Evolutionary conservation across 2,888 invertebrate species (phyloP).

Genomic region (Autographa gamma): DNA sequence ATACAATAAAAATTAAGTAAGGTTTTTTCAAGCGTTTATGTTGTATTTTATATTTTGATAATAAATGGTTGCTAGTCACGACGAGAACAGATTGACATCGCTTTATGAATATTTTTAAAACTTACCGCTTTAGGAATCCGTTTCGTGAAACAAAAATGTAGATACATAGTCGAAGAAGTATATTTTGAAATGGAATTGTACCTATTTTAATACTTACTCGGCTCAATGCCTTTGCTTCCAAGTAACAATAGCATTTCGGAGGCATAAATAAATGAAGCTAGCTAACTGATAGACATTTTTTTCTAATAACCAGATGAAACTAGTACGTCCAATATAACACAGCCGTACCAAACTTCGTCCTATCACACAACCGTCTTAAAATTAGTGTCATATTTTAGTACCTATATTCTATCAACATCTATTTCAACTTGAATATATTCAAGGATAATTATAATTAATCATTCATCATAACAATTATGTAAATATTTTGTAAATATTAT

Average conservation of each 20-base stretch:
- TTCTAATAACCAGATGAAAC: slow-evolving; percentile 3
- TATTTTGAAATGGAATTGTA: slow-evolving; percentile 7
- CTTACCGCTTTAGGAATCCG: slow-evolving; percentile 2
- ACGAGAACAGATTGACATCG: slow-evolving; percentile 31
- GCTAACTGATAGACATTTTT: not conserved
- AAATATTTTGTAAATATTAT: slow-evolving; percentile 67
- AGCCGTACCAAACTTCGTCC: slow-evolving; percentile 56
- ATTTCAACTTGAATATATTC: slow-evolving; percentile 36
- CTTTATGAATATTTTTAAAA: slow-evolving; percentile 18
- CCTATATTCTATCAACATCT: slow-evolving; percentile 9
- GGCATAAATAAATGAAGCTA: not conserved
- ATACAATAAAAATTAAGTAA: not conserved
- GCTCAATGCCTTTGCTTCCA: not conserved
- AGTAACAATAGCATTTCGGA: not conserved
- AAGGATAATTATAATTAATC: slow-evolving; percentile 28
- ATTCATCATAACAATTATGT: slow-evolving; percentile 49
- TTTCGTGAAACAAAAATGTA: not conserved
- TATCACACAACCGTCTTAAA: slow-evolving; percentile 41
- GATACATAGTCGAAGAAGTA: not conserved
- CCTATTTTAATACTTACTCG: not conserved
- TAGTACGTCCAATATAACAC: slow-evolving; percentile 49
- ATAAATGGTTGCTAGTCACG: slow-evolving; percentile 55
- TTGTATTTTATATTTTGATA: slow-evolving; percentile 52
- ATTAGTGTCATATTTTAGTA: slow-evolving; percentile 25
- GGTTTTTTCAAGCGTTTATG: slow-evolving; percentile 11